Conservation (phyloP, 2,797 vertebrate species). For the Rhabdomys pumilio region DNA sequence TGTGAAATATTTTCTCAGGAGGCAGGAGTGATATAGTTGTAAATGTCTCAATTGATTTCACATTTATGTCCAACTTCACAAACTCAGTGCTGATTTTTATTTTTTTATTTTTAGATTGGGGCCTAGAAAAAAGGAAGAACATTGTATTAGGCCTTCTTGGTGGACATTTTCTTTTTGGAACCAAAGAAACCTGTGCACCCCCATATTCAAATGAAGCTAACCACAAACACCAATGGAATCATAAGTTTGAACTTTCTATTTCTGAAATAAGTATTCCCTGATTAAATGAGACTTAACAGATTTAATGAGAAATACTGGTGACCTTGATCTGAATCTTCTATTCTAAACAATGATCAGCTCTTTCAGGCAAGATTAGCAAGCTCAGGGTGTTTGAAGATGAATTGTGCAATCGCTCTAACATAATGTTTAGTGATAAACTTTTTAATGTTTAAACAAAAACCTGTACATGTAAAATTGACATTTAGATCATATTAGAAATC, state of each 20-base stretch:
- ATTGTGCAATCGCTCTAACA: not conserved
- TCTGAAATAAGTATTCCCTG: not conserved
- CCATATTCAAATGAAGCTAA: constrained; percentile 35
- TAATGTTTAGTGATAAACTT: not conserved
- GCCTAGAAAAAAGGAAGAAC: not conserved
- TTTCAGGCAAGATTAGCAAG: not conserved
- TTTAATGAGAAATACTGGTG: constrained; percentile 28
- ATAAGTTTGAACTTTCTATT: constrained; percentile 28
- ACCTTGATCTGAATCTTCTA: not conserved
- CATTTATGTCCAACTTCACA: not conserved
- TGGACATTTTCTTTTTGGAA: not conserved
- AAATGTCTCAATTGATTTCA: not conserved
- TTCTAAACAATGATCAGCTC: no score
- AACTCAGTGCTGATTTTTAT: not conserved
- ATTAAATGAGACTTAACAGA: constrained; percentile 12
- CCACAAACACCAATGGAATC: not conserved
- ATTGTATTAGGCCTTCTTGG: not conserved
- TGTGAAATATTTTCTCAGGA: not conserved
- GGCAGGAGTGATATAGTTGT: not conserved
- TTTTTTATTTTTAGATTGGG: not conserved
- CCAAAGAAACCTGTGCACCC: not conserved
- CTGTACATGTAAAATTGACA: not conserved
- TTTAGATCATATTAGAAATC: constrained; percentile 19
- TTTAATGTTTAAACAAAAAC: constrained; percentile 12
- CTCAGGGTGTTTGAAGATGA: not conserved